A percentile compares a stretch with the other conserved stretches of the same genome.
Conservation (phyloP, 2,888 invertebrate species). For the Oscheius sp. region DNA sequence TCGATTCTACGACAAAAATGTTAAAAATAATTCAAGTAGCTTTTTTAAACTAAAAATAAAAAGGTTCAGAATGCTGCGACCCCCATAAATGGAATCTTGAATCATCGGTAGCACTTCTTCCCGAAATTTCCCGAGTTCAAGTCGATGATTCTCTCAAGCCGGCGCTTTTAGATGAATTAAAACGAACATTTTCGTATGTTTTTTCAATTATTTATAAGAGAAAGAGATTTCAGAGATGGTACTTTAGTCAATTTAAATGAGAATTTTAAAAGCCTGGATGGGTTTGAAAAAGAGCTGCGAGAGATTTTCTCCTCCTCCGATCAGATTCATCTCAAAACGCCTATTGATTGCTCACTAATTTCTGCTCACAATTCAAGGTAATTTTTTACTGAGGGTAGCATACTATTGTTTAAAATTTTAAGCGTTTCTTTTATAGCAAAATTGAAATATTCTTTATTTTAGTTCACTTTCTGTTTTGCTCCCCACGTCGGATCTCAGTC, state of each 20-base stretch:
- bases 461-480: background rate
- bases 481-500: background rate
- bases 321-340: too few species aligned
- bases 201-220: too few species aligned
- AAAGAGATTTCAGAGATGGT: too few species aligned
- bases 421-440: too few species aligned
- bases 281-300: too few species aligned
- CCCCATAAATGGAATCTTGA: slow-evolving; percentile 7
- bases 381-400: too few species aligned
- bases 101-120: slow-evolving; percentile 15
- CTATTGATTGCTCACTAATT: too few species aligned
- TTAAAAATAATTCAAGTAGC: slow-evolving; percentile 6
- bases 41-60: background rate
- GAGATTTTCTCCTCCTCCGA: too few species aligned
- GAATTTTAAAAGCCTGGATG: too few species aligned
- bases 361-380: too few species aligned
- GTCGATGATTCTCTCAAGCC: background rate
- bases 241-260: too few species aligned
- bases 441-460: background rate
- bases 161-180: background rate
- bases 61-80: slow-evolving; percentile 23
- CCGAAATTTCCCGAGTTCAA: slow-evolving; percentile 30
- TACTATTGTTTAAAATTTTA: too few species aligned
- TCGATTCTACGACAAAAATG: slow-evolving; percentile 27
- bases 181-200: slow-evolving; percentile 11